Conservation (phyloP, 1,140 invertebrate species). For the Galleria mellonella region DNA sequence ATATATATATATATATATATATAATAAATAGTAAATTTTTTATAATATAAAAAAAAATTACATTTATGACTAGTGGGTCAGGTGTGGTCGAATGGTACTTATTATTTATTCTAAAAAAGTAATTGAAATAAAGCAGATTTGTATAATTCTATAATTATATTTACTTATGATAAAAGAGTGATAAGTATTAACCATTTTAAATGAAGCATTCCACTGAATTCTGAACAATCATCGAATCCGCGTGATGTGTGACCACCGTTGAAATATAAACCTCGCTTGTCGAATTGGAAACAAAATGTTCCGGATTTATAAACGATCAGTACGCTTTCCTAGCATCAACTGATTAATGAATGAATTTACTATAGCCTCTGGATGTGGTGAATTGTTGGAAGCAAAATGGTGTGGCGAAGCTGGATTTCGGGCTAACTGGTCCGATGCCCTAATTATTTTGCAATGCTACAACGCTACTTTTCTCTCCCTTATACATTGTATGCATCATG, state of each 20-base stretch:
- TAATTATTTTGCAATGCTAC: slow-evolving; percentile 43
- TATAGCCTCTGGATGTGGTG: slow-evolving; percentile 18
- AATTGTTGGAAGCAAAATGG: slow-evolving; percentile 34
- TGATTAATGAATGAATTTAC: slow-evolving; percentile 35
- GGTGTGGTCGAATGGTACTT: too few species aligned
- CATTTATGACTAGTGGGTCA: too few species aligned
- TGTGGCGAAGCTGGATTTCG: slow-evolving; percentile 29
- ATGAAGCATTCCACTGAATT: too few species aligned
- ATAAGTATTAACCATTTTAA: too few species aligned
- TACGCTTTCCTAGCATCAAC: slow-evolving; percentile 15
- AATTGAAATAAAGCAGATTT: too few species aligned
- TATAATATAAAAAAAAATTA: too few species aligned
- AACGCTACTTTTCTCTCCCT: slow-evolving; percentile 30
- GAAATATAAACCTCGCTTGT: not conserved
- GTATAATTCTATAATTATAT: too few species aligned
- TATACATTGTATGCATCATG: slow-evolving; percentile 11
- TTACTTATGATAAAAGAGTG: too few species aligned
- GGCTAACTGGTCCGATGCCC: slow-evolving; percentile 34
- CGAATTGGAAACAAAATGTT: slow-evolving; percentile 10
- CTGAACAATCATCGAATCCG: not conserved
- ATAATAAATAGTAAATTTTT: too few species aligned
- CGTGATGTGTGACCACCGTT: slow-evolving; percentile 2
- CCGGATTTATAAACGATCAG: slow-evolving; percentile 12
- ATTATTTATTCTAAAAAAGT: too few species aligned
- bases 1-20: too few species aligned